phyloP scores from a whole-genome alignment of 2,113 vertebrate species.

The Cepphus grylle region DNA sequence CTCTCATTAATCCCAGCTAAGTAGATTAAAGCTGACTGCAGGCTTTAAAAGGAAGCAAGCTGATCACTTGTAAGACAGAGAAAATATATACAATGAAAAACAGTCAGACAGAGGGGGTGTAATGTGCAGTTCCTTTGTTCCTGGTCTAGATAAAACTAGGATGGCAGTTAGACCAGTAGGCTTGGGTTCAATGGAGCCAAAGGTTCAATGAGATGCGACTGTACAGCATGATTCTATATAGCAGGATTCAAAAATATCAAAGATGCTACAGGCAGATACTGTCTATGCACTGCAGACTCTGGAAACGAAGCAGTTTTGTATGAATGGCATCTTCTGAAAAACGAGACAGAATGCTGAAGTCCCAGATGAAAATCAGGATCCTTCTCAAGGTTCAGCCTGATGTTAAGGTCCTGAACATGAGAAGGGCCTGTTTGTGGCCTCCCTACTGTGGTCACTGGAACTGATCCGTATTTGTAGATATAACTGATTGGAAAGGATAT shows the following conservation, averaged over 20 bases:
- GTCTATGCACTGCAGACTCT: not conserved
- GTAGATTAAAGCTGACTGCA: constrained; percentile 40
- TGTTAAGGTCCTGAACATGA: not conserved
- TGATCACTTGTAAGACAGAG: constrained; percentile 7
- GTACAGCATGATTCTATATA: not conserved
- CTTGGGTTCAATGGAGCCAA: not conserved
- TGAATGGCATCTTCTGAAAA: not conserved
- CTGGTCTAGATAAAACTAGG: not conserved
- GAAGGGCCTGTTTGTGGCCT: not conserved
- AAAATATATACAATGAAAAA: not conserved
- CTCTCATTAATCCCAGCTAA: constrained; percentile 59
- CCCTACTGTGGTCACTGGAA: not conserved
- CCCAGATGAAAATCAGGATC: not conserved
- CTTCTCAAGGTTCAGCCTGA: not conserved
- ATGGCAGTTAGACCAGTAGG: not conserved
- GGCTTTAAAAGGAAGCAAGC: constrained; percentile 30
- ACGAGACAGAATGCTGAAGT: not conserved
- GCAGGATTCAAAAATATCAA: not conserved
- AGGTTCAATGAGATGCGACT: not conserved
- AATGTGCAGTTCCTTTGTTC: not conserved
- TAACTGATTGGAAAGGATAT: not conserved
- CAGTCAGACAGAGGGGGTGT: not conserved
- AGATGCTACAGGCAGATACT: not conserved
- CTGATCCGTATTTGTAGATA: not conserved
- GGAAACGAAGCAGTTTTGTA: not conserved